Conservation (phyloP, 2,797 vertebrate species). For the Melanotaenia boesemani region DNA sequence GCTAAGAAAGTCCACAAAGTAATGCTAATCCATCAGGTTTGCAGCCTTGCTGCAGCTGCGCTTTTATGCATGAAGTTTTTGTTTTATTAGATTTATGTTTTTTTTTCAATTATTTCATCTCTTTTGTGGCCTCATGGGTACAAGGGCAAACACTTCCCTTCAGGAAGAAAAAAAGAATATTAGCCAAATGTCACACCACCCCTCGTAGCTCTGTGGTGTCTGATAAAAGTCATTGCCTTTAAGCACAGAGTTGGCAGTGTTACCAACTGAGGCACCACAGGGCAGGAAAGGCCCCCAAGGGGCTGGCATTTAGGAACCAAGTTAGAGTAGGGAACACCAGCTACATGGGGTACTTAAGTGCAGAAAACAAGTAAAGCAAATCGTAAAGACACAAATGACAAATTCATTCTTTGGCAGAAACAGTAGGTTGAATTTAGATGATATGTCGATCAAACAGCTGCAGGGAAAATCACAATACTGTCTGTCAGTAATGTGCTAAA, state of each 20-base stretch:
- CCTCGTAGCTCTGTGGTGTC: constrained; percentile 61
- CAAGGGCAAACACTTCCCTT: constrained; percentile 27
- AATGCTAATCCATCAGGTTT: not conserved
- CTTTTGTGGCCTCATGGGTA: constrained; percentile 40
- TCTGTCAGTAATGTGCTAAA: not conserved
- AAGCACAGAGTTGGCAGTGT: constrained; percentile 68
- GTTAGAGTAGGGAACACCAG: constrained; percentile 48
- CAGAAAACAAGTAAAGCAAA: constrained; percentile 44
- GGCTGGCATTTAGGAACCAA: constrained; percentile 77
- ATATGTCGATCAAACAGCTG: constrained; percentile 27
- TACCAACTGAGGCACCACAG: constrained; percentile 72
- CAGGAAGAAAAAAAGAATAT: constrained; percentile 35
- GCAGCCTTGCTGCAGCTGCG: constrained; percentile 9
- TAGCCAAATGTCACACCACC: constrained; percentile 76
- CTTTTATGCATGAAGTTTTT: not conserved
- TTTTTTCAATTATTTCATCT: constrained; percentile 19
- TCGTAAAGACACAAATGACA: constrained; percentile 49
- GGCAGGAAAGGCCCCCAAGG: constrained; percentile 74
- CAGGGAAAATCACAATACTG: not conserved
- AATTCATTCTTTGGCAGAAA: constrained; percentile 22
- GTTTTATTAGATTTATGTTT: not conserved
- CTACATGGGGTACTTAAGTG: constrained; percentile 50
- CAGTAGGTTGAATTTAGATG: constrained; percentile 10
- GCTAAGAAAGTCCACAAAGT: constrained; percentile 4
- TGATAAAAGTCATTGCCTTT: constrained; percentile 76